A percentile compares a stretch with the other conserved stretches of the same genome.
Evolutionary conservation across 2,113 vertebrate species (phyloP).

Genomic region (Casuarius casuarius): DNA sequence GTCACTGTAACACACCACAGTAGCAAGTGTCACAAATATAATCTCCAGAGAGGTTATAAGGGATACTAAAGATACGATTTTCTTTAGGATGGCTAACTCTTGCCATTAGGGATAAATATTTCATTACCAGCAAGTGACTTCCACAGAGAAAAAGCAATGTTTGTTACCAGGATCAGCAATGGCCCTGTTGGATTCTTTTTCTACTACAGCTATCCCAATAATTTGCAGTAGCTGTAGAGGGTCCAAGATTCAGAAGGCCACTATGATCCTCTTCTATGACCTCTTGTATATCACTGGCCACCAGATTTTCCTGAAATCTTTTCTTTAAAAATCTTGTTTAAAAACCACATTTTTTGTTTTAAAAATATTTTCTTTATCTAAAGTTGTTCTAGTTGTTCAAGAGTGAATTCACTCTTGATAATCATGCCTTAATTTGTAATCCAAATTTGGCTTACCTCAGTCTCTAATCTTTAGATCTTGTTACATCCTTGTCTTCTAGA

Average conservation of each 20-base stretch:
- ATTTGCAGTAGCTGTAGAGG: not conserved
- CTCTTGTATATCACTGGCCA: not conserved
- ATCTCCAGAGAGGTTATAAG: not conserved
- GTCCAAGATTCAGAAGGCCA: not conserved
- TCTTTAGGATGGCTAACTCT: not conserved
- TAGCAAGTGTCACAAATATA: not conserved
- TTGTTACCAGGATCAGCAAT: not conserved
- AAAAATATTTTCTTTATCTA: not conserved
- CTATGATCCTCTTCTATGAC: not conserved
- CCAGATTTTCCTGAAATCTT: not conserved
- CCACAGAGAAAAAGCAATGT: not conserved
- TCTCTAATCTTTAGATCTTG: not conserved
- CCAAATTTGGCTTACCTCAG: not conserved
- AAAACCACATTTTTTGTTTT: too few species aligned
- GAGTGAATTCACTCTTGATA: not conserved
- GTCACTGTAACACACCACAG: not conserved
- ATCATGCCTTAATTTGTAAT: not conserved
- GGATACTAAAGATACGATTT: not conserved
- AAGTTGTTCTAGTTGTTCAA: not conserved
- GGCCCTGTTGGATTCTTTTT: not conserved
- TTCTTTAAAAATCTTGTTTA: too few species aligned
- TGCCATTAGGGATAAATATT: not conserved
- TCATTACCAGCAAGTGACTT: not conserved
- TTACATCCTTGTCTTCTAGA: not conserved
- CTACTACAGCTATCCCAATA: not conserved